Conservation (phyloP, 2,797 vertebrate species). For the Cyprinodon diabolis region DNA sequence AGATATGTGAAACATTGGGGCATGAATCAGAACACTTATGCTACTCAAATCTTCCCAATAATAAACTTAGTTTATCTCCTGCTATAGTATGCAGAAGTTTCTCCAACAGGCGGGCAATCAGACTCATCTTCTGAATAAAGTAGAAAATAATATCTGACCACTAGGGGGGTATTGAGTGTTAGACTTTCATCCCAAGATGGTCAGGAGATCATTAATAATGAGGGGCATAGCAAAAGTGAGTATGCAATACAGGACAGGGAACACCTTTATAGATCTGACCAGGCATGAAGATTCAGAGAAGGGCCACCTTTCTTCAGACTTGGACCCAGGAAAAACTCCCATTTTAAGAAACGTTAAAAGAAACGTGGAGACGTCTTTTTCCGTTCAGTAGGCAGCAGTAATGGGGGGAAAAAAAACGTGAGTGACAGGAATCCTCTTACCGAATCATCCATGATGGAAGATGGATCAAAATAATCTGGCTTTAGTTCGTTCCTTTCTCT, state of each 20-base stretch:
- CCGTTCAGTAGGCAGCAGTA: background rate
- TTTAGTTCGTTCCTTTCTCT: constrained; percentile 95
- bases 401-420: background rate
- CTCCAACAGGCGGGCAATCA: background rate
- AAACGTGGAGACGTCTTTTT: background rate
- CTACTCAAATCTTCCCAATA: no score
- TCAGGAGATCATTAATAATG: no score
- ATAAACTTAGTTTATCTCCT: background rate
- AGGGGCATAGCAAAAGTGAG: no score
- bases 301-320: background rate
- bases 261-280: background rate
- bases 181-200: no score
- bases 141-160: no score
- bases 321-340: background rate
- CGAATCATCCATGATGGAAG: constrained; percentile 99
- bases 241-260: no score
- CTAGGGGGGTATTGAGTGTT: no score
- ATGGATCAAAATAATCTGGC: constrained; percentile 97
- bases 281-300: background rate
- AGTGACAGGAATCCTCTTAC: constrained; percentile 71
- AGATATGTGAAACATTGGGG: no score
- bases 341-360: no score
- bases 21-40: no score
- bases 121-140: background rate
- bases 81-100: background rate